These are phyloP conservation scores for Chrysina gloriosa DNA, from an alignment of 2,888 invertebrate species.

Conservation along the genomic window DNA sequence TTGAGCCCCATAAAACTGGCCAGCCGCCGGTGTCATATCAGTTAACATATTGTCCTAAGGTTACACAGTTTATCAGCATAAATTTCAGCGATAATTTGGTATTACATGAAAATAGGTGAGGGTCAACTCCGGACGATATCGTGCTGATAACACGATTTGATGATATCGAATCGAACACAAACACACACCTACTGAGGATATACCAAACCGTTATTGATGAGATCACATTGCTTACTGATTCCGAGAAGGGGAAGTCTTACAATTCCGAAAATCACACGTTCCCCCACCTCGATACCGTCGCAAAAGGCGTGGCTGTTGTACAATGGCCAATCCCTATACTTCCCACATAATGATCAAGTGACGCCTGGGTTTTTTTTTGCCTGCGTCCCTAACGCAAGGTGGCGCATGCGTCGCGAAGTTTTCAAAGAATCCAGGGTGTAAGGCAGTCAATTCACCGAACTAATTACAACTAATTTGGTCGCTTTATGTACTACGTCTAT, in stretches of 20 bases:
- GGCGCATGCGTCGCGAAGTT: constrained; percentile 53
- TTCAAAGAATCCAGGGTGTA: background rate
- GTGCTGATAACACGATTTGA: background rate
- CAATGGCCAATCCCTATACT: constrained; percentile 45
- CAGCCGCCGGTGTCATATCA: constrained; percentile 72
- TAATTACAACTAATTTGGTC: constrained; percentile 49
- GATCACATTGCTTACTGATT: constrained; percentile 65
- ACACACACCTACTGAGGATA: constrained; percentile 49
- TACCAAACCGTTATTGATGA: constrained; percentile 62
- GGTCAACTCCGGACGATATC: background rate
- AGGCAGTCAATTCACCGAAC: constrained; percentile 43
- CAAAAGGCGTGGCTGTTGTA: constrained; percentile 45
- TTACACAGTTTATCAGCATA: constrained; percentile 11
- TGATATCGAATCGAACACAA: constrained; percentile 30
- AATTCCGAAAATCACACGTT: constrained; percentile 61
- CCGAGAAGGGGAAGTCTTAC: constrained; percentile 59
- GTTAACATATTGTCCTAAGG: constrained; percentile 66
- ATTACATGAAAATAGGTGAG: background rate
- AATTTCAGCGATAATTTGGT: background rate
- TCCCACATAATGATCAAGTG: constrained; percentile 59
- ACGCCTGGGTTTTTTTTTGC: constrained; percentile 58
- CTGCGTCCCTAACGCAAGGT: constrained; percentile 46
- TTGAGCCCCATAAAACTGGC: constrained; percentile 71
- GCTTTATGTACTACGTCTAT: constrained; percentile 55
- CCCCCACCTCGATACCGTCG: constrained; percentile 58